Evolutionary conservation across 2,888 invertebrate species (phyloP).

Genomic region (Hirtodrosophila histrioides): DNA sequence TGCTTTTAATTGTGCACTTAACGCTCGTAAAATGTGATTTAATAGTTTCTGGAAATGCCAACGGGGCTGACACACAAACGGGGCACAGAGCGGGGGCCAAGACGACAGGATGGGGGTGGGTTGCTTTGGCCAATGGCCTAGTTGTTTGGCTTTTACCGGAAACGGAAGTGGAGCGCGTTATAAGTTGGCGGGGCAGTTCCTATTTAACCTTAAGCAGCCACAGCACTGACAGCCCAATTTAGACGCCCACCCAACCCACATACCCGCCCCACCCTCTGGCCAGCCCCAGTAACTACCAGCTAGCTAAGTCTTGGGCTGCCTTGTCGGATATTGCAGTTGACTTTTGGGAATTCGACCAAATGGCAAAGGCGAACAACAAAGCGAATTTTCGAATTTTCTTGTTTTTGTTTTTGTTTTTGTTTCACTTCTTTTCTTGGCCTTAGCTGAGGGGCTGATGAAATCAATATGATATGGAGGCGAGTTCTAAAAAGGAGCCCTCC

Average conservation of each 20-base stretch:
- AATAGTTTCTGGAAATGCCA: conserved; percentile 65
- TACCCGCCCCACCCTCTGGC: too few species aligned
- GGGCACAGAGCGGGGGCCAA: background rate
- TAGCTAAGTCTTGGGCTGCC: background rate
- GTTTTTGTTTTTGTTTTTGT: background rate
- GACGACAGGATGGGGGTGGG: background rate
- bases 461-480: conserved; percentile 13
- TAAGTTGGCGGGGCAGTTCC: conserved; percentile 62
- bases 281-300: background rate
- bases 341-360: conserved; percentile 56
- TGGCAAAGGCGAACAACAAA: conserved; percentile 32
- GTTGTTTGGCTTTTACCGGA: conserved; percentile 39
- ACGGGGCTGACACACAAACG: conserved; percentile 6
- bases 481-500: too few species aligned
- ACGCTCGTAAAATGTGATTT: conserved; percentile 79
- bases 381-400: conserved; percentile 21
- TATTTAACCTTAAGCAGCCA: conserved; percentile 54
- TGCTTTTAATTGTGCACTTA: conserved; percentile 79
- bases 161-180: conserved; percentile 62
- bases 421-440: background rate
- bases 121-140: conserved; percentile 24
- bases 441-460: conserved; percentile 11
- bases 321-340: conserved; percentile 31
- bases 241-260: background rate
- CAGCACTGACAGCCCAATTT: conserved; percentile 48